Base-by-base conservation (phyloP, 2,797 vertebrate species). In the Discoglossus pictus region DNA sequence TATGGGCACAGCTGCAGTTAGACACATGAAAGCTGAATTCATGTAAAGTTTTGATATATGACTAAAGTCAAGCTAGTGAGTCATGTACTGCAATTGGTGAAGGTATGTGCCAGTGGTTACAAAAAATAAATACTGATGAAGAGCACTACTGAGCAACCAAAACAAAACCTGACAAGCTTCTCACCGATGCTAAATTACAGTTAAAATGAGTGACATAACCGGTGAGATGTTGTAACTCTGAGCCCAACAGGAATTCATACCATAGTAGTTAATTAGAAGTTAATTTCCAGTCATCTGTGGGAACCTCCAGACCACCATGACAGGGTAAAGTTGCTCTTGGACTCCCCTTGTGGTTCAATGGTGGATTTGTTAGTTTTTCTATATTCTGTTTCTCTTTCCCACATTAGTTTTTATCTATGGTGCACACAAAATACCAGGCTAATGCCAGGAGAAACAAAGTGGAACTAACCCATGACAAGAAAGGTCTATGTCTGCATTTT, bases 241-340 rank as follows among this genome's bases (percentile, higher is more conserved):
- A 38, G 54, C 20, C 65, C 39, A 17, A 43, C 25, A 52, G 47
- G 47, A 68, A 68, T 60, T 36, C 58, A 36, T 51, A 24, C 47
- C 60, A 25, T 60, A 31, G 65, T 60, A 60, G 55, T 35, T 60
- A 68, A 60, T 68, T 56, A 68, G 46, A 67, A 67, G 47, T 60
- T 68, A 51, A 68, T 68, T 51, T 68, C 65, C 65, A 60, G 55
- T 60, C 55, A 60, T 60, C 46, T 60, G 65, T 31, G 58, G 65
- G 46, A 55, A 68, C 43, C 35, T 60, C 17, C 27, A 52, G 55
- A 51, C 65, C 65, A 60, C 55, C 65, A 43, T 18, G 55, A 34
- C 35, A 42, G 46, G 23, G 21, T n/a, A 24, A 48, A 48, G 46
- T 48, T 48, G 13, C 46, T 48, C 46, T 2, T 24, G 12, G 9